These are phyloP conservation scores for Potamilus streckersoni DNA, from an alignment of 1,140 invertebrate genomes.

Conservation along the genomic window DNA sequence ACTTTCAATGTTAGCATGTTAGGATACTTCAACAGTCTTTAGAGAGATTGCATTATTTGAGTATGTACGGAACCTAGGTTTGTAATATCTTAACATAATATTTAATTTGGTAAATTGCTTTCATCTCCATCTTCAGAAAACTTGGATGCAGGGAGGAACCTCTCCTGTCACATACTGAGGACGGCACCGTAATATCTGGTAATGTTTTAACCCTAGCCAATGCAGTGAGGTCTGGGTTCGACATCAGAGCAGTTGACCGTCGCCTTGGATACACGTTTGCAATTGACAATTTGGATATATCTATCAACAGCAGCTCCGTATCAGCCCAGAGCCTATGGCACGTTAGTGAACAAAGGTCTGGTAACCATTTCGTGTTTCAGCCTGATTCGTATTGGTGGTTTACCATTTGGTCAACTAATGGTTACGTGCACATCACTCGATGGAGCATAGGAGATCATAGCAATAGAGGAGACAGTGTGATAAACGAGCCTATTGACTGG, in stretches of 20 bases:
- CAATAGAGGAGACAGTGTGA: slow-evolving; percentile 27
- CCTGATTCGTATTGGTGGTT: slow-evolving; percentile 31
- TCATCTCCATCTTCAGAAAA: too few species aligned
- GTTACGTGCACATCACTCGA: slow-evolving; percentile 23
- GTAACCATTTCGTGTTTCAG: slow-evolving; percentile 21
- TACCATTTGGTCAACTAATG: slow-evolving; percentile 29
- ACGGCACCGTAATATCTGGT: slow-evolving; percentile 24
- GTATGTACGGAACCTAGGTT: too few species aligned
- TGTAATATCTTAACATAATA: too few species aligned
- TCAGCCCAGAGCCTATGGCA: slow-evolving; percentile 27
- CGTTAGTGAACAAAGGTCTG: slow-evolving; percentile 20
- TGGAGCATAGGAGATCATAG: slow-evolving; percentile 30
- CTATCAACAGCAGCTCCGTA: slow-evolving; percentile 8
- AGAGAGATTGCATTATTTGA: too few species aligned
- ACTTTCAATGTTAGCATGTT: too few species aligned
- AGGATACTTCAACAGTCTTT: too few species aligned
- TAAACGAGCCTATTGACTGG: slow-evolving; percentile 31
- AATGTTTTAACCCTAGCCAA: slow-evolving; percentile 21
- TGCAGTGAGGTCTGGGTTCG: slow-evolving; percentile 22
- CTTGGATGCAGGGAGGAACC: not conserved
- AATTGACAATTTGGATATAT: slow-evolving; percentile 29
- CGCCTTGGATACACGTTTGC: slow-evolving; percentile 21
- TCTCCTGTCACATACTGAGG: slow-evolving; percentile 23
- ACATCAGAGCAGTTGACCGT: slow-evolving; percentile 29
- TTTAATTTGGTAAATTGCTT: too few species aligned